phyloP scores from a whole-genome alignment of 2,797 vertebrate species.

The Leptodactylus fallax region DNA sequence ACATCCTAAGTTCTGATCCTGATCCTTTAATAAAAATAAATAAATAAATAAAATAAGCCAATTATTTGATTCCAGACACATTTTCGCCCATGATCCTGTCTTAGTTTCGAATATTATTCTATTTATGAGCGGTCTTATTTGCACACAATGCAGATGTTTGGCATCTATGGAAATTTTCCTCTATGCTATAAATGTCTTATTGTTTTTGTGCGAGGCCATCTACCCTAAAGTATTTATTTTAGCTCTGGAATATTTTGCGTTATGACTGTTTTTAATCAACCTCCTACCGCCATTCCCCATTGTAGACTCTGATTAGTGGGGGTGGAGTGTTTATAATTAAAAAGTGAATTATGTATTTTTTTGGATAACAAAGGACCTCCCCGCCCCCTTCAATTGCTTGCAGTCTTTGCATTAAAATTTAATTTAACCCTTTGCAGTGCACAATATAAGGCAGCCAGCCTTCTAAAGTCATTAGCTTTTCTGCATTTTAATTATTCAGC shows the following conservation, averaged over 20 bases:
- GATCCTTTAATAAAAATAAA: too few species aligned
- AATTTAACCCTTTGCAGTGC: neutral
- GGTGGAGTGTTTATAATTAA: slow-evolving; percentile 56
- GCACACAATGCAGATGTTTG: neutral
- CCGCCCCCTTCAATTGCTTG: neutral
- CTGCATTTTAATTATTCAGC: too few species aligned
- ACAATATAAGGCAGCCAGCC: neutral
- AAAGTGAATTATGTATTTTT: slow-evolving; percentile 47
- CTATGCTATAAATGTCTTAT: slow-evolving; percentile 20
- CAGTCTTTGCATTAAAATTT: neutral
- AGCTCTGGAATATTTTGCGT: slow-evolving; percentile 46
- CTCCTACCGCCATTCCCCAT: slow-evolving; percentile 48
- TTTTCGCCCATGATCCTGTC: neutral
- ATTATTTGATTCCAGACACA: neutral
- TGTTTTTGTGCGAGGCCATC: neutral
- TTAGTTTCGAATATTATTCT: neutral
- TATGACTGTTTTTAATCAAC: slow-evolving; percentile 46
- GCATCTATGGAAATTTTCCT: neutral
- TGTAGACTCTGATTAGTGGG: slow-evolving; percentile 48
- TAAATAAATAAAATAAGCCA: too few species aligned
- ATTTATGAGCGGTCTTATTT: neutral
- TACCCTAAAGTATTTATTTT: slow-evolving; percentile 10
- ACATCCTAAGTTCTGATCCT: too few species aligned
- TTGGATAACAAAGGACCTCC: slow-evolving; percentile 30
- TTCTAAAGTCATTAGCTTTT: too few species aligned